phyloP scores from a whole-genome alignment of 2,113 vertebrate species.

The Meles meles region DNA sequence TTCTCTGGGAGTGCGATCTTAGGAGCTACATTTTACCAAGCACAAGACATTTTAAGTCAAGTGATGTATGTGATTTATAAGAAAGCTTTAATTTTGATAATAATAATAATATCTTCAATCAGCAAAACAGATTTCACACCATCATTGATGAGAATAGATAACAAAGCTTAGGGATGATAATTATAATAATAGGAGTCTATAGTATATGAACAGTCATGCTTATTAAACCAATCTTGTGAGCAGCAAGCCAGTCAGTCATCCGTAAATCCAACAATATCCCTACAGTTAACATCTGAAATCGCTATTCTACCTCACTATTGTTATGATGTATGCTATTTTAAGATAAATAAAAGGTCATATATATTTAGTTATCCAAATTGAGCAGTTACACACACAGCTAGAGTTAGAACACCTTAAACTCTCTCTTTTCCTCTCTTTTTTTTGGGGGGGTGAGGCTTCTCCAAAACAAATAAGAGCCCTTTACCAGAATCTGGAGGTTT shows the following conservation, averaged over 20 bases:
- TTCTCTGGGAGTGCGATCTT: background rate
- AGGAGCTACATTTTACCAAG: background rate
- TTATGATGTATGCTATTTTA: background rate
- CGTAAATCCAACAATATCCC: background rate
- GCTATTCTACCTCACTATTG: background rate
- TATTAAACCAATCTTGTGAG: background rate
- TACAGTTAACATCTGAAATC: background rate
- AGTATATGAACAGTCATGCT: background rate
- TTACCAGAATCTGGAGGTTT: constrained; percentile 96
- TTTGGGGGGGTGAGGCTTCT: background rate
- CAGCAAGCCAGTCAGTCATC: background rate
- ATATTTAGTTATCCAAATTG: background rate
- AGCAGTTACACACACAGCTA: background rate
- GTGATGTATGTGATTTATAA: background rate
- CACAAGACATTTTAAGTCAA: background rate
- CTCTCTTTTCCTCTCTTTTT: too few relatives aligned
- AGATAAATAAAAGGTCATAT: background rate
- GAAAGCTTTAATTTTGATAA: background rate
- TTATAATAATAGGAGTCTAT: background rate
- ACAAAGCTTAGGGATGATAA: background rate
- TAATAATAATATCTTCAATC: background rate
- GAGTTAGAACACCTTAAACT: background rate
- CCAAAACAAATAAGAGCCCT: background rate
- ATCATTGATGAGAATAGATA: background rate
- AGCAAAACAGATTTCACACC: background rate